Conservation (phyloP, 2,113 vertebrate species). For the Mola mola region DNA sequence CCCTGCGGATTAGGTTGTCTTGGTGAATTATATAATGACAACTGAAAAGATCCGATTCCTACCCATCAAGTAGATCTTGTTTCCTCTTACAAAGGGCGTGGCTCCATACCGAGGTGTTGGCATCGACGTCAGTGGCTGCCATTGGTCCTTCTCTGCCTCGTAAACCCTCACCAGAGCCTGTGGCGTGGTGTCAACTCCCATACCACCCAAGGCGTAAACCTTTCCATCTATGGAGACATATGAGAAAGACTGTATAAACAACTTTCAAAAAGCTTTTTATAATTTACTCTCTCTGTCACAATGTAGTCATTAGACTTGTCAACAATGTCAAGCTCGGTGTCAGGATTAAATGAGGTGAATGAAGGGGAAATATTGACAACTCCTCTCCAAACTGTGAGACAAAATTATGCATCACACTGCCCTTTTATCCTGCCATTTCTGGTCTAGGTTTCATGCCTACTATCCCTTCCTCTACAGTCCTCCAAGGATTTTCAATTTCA, state of each 20-base stretch:
- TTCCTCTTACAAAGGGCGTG: conserved; percentile 88
- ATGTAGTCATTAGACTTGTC: too few species aligned
- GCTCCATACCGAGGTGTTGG: conserved; percentile 96
- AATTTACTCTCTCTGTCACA: too few species aligned
- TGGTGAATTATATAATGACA: too few species aligned
- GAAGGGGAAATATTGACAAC: conserved; percentile 3
- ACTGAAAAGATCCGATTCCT: conserved; percentile 5
- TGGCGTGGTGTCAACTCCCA: conserved; percentile 92
- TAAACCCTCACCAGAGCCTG: conserved; percentile 93
- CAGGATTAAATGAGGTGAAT: neutral
- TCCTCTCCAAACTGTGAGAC: conserved; percentile 3
- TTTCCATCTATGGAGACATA: conserved; percentile 85
- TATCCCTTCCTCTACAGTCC: conserved; percentile 7
- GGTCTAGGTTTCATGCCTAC: neutral
- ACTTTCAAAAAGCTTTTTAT: conserved; percentile 7
- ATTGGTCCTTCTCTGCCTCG: conserved; percentile 89
- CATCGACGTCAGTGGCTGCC: conserved; percentile 91
- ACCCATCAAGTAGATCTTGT: conserved; percentile 89
- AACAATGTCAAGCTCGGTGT: neutral
- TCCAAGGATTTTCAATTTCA: conserved; percentile 9
- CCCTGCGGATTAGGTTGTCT: too few species aligned
- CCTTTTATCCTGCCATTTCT: neutral
- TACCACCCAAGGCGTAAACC: conserved; percentile 92
- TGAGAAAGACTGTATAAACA: neutral
- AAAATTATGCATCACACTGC: conserved; percentile 4